phyloP scores from a whole-genome alignment of 2,888 invertebrate genomes.

The Microctonus aethiopoides region DNA sequence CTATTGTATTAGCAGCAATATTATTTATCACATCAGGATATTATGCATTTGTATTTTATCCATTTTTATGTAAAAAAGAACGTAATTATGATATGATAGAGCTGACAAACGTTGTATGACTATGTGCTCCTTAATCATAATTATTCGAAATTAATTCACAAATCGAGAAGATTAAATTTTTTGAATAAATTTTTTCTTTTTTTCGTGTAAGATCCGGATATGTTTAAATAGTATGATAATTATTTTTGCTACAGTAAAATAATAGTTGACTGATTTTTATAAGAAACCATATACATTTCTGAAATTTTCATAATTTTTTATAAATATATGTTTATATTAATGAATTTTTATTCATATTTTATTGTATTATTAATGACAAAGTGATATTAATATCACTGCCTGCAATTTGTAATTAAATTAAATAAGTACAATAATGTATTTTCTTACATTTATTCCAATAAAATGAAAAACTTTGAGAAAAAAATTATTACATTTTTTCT shows the following conservation, averaged over 20 bases:
- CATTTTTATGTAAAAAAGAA: constrained; percentile 72
- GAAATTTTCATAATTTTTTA: no score
- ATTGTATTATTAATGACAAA: not conserved
- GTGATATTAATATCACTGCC: not conserved
- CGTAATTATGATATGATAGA: constrained; percentile 72
- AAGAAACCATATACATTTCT: not conserved
- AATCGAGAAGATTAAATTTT: not conserved
- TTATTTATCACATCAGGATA: constrained; percentile 71
- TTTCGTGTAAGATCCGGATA: no score
- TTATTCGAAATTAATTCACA: not conserved
- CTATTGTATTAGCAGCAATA: constrained; percentile 69
- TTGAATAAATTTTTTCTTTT: not conserved
- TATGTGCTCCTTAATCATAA: constrained; percentile 9
- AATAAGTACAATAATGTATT: constrained; percentile 9
- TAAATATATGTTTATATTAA: not conserved
- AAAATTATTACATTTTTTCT: constrained; percentile 32
- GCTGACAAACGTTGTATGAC: constrained; percentile 63
- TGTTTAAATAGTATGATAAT: not conserved
- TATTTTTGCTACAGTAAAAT: not conserved
- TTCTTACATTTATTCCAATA: constrained; percentile 42
- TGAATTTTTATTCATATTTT: not conserved
- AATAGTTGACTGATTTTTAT: not conserved
- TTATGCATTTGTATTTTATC: constrained; percentile 76
- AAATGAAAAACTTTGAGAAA: constrained; percentile 18
- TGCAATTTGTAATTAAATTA: constrained; percentile 2